Percentiles rank a stretch among this genome's conserved stretches.
Evolutionary conservation across 2,113 vertebrate genomes (phyloP).

Genomic region (Neolamprologus sp.): DNA sequence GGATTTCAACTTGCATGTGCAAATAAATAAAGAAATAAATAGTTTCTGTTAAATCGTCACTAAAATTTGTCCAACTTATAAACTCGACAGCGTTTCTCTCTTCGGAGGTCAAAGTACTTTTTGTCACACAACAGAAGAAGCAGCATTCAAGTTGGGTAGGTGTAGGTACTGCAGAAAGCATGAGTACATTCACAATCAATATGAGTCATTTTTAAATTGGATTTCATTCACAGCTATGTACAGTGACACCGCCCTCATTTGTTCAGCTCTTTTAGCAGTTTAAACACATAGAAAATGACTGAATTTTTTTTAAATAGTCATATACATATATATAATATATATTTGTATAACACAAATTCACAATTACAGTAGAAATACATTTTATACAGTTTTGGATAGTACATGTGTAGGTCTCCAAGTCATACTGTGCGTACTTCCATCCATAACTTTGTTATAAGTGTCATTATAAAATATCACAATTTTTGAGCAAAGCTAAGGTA

Average conservation of each 20-base stretch:
- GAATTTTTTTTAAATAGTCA: conserved; percentile 67
- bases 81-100: conserved; percentile 70
- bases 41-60: conserved; percentile 73
- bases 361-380: conserved; percentile 97
- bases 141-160: conserved; percentile 89
- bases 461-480: conserved; percentile 76
- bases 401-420: conserved; percentile 81
- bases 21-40: conserved; percentile 78
- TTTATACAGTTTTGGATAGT: conserved; percentile 84
- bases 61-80: conserved; percentile 76
- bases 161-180: conserved; percentile 88
- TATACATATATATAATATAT: conserved; percentile 91
- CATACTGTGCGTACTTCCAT: conserved; percentile 66
- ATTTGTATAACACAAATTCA: conserved; percentile 93
- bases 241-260: conserved; percentile 75
- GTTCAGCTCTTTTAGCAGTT: conserved; percentile 69
- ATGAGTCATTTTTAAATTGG: conserved; percentile 83
- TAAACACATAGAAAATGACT: conserved; percentile 98
- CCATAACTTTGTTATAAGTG: conserved; percentile 67
- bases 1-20: conserved; percentile 85
- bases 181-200: conserved; percentile 98
- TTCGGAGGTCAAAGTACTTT: conserved; percentile 79
- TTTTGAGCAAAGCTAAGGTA: conserved; percentile 79
- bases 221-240: conserved; percentile 94
- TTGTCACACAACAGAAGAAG: conserved; percentile 90